A percentile compares a stretch with the other conserved stretches of the same genome.
These are phyloP conservation scores for Margaritifera margaritifera DNA, from an alignment of 2,888 invertebrate genomes.

Conservation along the genomic window DNA sequence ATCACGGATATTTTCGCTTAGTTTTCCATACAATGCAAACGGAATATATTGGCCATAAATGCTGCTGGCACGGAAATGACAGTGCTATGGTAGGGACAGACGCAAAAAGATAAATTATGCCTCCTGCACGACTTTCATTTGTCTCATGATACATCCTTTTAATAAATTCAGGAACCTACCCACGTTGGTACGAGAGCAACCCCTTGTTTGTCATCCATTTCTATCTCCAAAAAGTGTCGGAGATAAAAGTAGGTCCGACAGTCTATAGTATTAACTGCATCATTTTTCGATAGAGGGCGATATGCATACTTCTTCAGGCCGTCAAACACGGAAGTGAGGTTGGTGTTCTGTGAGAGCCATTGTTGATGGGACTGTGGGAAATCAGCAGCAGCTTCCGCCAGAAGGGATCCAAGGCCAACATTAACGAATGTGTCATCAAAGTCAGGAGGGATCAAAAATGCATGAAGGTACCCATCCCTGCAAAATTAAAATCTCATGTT, in stretches of 20 bases:
- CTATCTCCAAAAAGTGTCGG: constrained; percentile 55
- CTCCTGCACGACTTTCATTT: not conserved
- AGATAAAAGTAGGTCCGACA: constrained; percentile 62
- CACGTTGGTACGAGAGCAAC: constrained; percentile 63
- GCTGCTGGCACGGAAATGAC: no score
- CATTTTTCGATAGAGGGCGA: constrained; percentile 49
- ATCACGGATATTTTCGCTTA: no score
- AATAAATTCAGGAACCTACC: constrained; percentile 38
- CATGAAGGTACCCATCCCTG: constrained; percentile 38
- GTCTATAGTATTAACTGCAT: constrained; percentile 56
- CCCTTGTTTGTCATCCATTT: constrained; percentile 35
- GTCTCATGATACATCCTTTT: not conserved
- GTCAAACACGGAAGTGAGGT: constrained; percentile 57
- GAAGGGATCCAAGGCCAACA: constrained; percentile 59
- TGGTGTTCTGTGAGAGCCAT: constrained; percentile 57
- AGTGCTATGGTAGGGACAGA: no score
- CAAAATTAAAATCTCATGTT: no score
- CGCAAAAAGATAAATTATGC: no score
- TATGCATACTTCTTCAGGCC: constrained; percentile 63
- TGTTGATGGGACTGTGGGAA: constrained; percentile 48
- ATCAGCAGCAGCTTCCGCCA: constrained; percentile 44
- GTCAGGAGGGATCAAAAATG: constrained; percentile 65
- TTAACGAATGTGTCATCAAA: constrained; percentile 68
- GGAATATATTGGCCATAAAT: no score
- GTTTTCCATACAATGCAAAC: no score